These are phyloP conservation scores for Tiliqua scincoides DNA, from an alignment of 2,113 vertebrate genomes.

Conservation along the genomic window DNA sequence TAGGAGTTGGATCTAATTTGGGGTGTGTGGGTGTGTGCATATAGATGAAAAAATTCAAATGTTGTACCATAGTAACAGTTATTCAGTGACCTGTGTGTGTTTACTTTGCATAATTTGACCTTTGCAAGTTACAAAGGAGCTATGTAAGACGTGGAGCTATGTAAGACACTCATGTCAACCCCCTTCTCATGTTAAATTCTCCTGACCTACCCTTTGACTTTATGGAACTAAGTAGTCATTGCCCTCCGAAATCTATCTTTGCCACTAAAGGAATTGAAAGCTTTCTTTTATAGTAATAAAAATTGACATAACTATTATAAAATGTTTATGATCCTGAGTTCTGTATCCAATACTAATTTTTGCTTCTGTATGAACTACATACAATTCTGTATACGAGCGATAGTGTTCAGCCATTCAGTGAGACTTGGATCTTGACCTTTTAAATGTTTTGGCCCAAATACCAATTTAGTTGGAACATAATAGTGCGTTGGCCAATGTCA, in stretches of 20 bases:
- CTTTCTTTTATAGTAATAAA: background rate
- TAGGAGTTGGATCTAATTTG: background rate
- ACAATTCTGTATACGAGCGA: background rate
- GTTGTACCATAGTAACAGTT: background rate
- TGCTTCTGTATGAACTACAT: background rate
- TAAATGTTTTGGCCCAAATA: background rate
- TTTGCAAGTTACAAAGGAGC: background rate
- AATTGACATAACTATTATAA: background rate
- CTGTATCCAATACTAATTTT: background rate
- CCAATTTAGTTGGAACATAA: background rate
- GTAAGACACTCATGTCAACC: background rate
- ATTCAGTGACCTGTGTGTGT: background rate
- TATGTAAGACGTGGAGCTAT: too few species aligned
- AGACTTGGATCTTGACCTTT: background rate
- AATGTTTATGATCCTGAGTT: background rate
- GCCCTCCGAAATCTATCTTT: background rate
- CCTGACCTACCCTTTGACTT: background rate
- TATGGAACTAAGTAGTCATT: too few species aligned
- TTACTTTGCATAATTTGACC: background rate
- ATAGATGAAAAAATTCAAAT: background rate
- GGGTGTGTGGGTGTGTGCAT: background rate
- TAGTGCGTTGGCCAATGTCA: background rate
- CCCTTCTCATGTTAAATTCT: background rate
- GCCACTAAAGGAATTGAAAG: background rate
- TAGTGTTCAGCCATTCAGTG: background rate